Percentiles rank a stretch among this genome's conserved stretches.
phyloP scores from a whole-genome alignment of 1,140 invertebrate species.

The Euschistus heros region DNA sequence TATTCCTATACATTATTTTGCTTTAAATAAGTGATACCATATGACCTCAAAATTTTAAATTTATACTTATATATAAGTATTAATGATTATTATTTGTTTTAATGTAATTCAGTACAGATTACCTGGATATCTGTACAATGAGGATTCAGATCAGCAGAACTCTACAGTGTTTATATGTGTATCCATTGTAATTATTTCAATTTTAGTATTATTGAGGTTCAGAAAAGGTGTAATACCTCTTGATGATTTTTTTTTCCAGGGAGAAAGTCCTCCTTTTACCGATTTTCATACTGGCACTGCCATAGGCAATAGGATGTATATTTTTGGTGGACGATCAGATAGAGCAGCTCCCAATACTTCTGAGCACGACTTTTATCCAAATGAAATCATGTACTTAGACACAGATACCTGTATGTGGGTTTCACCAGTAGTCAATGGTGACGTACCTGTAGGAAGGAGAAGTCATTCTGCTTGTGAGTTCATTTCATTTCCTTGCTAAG shows the following conservation, averaged over 20 bases:
- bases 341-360: slow-evolving; percentile 49
- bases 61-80: too few species aligned
- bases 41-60: too few species aligned
- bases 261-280: slow-evolving; percentile 50
- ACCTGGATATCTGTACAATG: too few species aligned
- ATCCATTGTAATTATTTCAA: too few species aligned
- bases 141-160: too few species aligned
- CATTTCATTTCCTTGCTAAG: slow-evolving; percentile 8
- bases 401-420: slow-evolving; percentile 56
- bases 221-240: not conserved
- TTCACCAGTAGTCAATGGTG: slow-evolving; percentile 43
- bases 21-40: too few species aligned
- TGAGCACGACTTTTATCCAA: slow-evolving; percentile 63
- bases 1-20: too few species aligned
- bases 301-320: slow-evolving; percentile 62
- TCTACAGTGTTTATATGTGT: too few species aligned
- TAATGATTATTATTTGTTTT: too few species aligned
- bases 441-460: slow-evolving; percentile 55
- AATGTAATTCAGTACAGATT: too few species aligned
- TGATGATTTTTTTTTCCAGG: slow-evolving; percentile 25
- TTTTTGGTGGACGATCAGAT: slow-evolving; percentile 76
- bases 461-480: slow-evolving; percentile 79
- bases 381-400: slow-evolving; percentile 66
- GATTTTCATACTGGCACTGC: slow-evolving; percentile 81
- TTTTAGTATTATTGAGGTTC: not conserved